phyloP scores from a whole-genome alignment of 2,797 vertebrate species.

The Falco berigora region DNA sequence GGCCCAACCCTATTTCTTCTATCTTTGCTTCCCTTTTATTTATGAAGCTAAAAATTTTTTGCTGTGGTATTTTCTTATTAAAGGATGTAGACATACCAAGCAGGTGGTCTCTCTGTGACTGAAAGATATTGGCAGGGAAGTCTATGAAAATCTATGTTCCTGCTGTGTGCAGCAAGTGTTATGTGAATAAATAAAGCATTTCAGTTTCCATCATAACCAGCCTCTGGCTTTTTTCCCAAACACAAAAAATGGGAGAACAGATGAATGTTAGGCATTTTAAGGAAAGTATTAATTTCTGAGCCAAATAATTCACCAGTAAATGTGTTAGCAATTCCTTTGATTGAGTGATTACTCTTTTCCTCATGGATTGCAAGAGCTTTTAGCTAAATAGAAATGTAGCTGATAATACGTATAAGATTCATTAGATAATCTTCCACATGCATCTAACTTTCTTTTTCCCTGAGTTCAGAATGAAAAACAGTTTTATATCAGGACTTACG shows the following conservation, averaged over 20 bases:
- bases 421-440: background rate
- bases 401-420: background rate
- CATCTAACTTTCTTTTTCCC: background rate
- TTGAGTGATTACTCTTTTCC: background rate
- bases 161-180: slow-evolving; percentile 1
- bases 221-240: background rate
- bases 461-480: background rate
- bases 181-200: slow-evolving; percentile 25
- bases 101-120: background rate
- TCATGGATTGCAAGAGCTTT: background rate
- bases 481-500: background rate
- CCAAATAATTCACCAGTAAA: background rate
- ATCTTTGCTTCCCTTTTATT: background rate
- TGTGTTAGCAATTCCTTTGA: background rate
- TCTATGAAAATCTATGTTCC: background rate
- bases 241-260: background rate
- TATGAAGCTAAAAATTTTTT: background rate
- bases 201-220: background rate
- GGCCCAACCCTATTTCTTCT: background rate
- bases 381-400: background rate
- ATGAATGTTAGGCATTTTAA: background rate
- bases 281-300: background rate
- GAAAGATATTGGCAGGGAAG: background rate
- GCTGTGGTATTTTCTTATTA: background rate
- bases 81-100: background rate